Percentiles rank a stretch among this genome's conserved stretches.
phyloP scores from a whole-genome alignment of 2,888 invertebrate genomes.

The Cheilosia pagana region DNA sequence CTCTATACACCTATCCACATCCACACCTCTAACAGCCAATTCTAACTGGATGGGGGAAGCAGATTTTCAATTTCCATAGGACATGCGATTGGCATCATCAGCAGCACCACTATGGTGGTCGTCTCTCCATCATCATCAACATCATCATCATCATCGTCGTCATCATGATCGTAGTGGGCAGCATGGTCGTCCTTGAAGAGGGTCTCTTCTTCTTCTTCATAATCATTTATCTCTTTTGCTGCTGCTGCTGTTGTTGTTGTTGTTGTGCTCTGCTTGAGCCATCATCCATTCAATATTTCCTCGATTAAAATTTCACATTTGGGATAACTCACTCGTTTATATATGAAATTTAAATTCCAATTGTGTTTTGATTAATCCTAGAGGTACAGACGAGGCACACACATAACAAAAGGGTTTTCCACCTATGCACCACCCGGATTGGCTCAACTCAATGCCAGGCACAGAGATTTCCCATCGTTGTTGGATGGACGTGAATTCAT shows the following conservation, averaged over 20 bases:
- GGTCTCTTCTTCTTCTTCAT: slow-evolving; percentile 42
- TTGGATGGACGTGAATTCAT: slow-evolving; percentile 59
- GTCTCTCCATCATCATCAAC: slow-evolving; percentile 6
- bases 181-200: slow-evolving; percentile 37
- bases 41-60: slow-evolving; percentile 1
- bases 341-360: slow-evolving; percentile 73
- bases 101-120: slow-evolving; percentile 27
- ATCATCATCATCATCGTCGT: slow-evolving; percentile 25
- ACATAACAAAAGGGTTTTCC: slow-evolving; percentile 40
- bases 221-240: slow-evolving; percentile 56
- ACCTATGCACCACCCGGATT: slow-evolving; percentile 34
- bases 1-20: not conserved
- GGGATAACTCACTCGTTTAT: slow-evolving; percentile 58
- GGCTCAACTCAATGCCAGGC: slow-evolving; percentile 70
- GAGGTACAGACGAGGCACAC: not conserved
- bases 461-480: slow-evolving; percentile 51
- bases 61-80: slow-evolving; percentile 31
- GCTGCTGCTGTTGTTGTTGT: slow-evolving; percentile 4
- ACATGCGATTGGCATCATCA: slow-evolving; percentile 57
- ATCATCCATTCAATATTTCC: slow-evolving; percentile 59
- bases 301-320: slow-evolving; percentile 66
- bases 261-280: slow-evolving; percentile 1
- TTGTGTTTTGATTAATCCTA: slow-evolving; percentile 72
- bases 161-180: slow-evolving; percentile 11
- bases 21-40: not conserved